Evolutionary conservation across 92 coral and sea anemone species (phyloP), one percentile per base, ranked within the genome.

Genomic region (Micromussa lordhowensis): DNA sequence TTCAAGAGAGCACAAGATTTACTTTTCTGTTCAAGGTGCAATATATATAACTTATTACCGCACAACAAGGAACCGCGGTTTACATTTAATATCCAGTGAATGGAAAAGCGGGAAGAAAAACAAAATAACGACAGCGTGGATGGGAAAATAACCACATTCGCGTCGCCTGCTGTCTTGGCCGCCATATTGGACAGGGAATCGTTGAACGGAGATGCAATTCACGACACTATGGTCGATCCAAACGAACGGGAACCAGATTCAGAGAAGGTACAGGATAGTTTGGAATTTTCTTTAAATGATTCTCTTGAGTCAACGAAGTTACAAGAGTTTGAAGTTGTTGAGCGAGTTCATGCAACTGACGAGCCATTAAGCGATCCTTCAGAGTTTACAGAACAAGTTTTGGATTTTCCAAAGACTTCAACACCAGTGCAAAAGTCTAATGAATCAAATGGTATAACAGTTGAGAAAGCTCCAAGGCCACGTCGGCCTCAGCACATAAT

Each of bases 141-240:
- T 2, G 83, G 68, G 53, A 86, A 76, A 86, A 86, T 86, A 86
- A 86, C 80, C 70, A 84, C 89, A 83, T 77, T 93, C 38, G 95
- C 93, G 17, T 80, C 95, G 38, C 95, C 93, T 15, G 77, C 69
- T 77, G 88, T 93, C 49, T 69, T 93, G 87, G 95, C 95, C 84
- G 95, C 95, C 95, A 93, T 93, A 24, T 93, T 90, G 95, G 95
- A 90, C 68, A 78, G 83, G 49, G 78, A 57, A 78, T 57, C 54
- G 64, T 38, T 69, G 51, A 83, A 74, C 73, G 29, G 70, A 53
- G 81, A 40, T 78, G 54, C 21, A 21, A 48, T 36, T 29, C 59
- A 31, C 17, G 63, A 40, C 35, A 40, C 51, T 44, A 83, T 68
- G 85, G 79, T 85, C 24, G 76, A 29, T 57, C 10, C 7, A 51